Conservation (phyloP, 1,140 invertebrate genomes). For the Macrobrachium rosenbergii region DNA sequence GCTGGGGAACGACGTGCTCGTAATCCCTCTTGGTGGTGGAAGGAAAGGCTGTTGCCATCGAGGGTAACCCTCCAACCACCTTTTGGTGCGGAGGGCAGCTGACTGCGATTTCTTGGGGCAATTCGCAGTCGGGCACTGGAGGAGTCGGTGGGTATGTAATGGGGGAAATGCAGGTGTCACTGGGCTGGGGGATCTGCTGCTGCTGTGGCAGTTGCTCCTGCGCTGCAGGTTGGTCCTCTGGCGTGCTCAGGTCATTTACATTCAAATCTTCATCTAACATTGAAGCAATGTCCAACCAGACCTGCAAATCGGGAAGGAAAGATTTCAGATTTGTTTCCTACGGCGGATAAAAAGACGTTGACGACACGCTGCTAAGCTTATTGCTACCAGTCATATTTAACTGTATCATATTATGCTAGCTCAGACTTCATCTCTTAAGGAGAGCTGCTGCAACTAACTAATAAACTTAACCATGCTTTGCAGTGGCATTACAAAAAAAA, state of each 20-base stretch:
- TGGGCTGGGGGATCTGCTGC: background rate
- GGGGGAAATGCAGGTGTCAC: conserved; percentile 1
- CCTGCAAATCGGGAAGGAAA: background rate
- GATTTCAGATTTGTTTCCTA: background rate
- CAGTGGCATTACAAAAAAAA: too few species aligned
- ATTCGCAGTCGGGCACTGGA: background rate
- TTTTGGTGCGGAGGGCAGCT: background rate
- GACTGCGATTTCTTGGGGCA: background rate
- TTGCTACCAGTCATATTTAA: background rate
- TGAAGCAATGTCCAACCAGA: conserved; percentile 44
- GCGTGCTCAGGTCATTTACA: background rate
- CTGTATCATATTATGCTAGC: too few species aligned
- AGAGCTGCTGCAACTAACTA: too few species aligned
- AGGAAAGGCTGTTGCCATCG: conserved; percentile 21
- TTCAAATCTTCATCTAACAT: conserved; percentile 10
- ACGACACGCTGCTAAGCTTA: background rate
- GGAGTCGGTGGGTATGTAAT: conserved; percentile 24
- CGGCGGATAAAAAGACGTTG: background rate
- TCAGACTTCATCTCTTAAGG: too few species aligned
- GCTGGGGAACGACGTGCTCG: conserved; percentile 25
- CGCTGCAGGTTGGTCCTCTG: background rate
- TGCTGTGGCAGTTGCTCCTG: background rate
- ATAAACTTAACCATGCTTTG: too few species aligned
- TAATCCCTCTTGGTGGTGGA: background rate
- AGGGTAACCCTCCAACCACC: background rate